A percentile compares a stretch with the other conserved stretches of the same genome.
Conservation (phyloP, 2,888 invertebrate genomes). For the Rhagonycha fulva region DNA sequence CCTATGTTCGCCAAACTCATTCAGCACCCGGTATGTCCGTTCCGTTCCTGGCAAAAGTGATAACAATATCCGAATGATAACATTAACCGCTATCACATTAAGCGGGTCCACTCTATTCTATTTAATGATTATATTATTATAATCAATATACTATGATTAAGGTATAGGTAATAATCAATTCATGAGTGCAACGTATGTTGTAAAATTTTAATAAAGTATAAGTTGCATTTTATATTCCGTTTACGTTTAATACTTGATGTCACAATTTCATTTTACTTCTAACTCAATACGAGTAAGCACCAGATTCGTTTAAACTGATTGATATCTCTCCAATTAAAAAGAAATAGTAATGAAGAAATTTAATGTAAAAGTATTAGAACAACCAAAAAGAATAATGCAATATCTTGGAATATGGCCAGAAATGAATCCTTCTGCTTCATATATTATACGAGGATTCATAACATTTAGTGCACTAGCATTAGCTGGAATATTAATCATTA, state of each 20-base stretch:
- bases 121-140: too few species aligned
- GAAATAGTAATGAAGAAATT: background rate
- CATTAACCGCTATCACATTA: too few species aligned
- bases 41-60: too few species aligned
- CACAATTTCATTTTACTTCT: background rate
- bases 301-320: background rate
- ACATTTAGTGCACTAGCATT: background rate
- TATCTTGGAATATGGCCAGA: background rate
- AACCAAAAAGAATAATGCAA: background rate
- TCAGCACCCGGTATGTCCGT: too few species aligned
- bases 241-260: background rate
- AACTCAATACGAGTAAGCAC: background rate
- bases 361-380: background rate
- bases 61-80: too few species aligned
- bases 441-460: background rate
- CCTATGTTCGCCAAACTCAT: too few species aligned
- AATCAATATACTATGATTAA: too few species aligned
- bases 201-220: background rate
- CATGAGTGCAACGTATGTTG: background rate
- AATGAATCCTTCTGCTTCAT: background rate
- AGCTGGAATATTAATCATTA: background rate
- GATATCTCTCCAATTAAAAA: background rate
- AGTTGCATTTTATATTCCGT: background rate
- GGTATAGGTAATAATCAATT: too few species aligned
- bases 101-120: too few species aligned